Percentiles rank a stretch among this genome's conserved stretches.
Conservation (phyloP, 1,140 invertebrate species). For the Trachymyrmex septentrionalis region DNA sequence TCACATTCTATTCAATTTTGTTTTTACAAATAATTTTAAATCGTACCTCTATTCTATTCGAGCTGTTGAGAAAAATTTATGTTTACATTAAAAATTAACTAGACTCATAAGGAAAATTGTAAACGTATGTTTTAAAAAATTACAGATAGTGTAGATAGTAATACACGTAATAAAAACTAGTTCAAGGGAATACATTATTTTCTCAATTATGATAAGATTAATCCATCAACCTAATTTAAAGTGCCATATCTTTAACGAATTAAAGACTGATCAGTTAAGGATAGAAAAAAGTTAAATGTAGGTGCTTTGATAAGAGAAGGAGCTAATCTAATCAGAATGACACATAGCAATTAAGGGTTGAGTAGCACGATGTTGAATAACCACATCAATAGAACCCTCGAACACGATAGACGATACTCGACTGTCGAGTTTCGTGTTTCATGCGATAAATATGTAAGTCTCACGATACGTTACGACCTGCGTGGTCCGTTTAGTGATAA, state of each 20-base stretch:
- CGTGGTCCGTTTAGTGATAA: constrained; percentile 41
- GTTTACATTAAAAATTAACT: background rate
- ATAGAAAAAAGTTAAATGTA: background rate
- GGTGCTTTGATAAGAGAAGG: constrained; percentile 31
- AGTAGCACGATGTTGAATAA: background rate
- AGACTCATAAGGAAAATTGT: background rate
- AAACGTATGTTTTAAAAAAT: background rate
- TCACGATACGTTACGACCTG: constrained; percentile 51
- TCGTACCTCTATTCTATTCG: background rate
- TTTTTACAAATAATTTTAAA: background rate
- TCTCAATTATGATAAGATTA: constrained; percentile 22
- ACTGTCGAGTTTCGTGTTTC: constrained; percentile 23
- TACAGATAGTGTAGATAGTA: background rate
- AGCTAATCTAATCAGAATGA: constrained; percentile 44
- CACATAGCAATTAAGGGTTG: constrained; percentile 18
- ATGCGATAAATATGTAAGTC: constrained; percentile 44
- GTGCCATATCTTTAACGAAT: background rate
- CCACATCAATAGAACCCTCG: background rate
- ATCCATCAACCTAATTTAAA: background rate
- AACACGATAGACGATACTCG: background rate
- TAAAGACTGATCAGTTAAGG: background rate
- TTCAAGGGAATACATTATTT: background rate
- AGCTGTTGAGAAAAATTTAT: background rate
- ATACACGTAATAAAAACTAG: background rate
- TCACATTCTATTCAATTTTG: background rate